phyloP scores from a whole-genome alignment of 2,797 vertebrate genomes.

The Amazonetta brasiliensis region DNA sequence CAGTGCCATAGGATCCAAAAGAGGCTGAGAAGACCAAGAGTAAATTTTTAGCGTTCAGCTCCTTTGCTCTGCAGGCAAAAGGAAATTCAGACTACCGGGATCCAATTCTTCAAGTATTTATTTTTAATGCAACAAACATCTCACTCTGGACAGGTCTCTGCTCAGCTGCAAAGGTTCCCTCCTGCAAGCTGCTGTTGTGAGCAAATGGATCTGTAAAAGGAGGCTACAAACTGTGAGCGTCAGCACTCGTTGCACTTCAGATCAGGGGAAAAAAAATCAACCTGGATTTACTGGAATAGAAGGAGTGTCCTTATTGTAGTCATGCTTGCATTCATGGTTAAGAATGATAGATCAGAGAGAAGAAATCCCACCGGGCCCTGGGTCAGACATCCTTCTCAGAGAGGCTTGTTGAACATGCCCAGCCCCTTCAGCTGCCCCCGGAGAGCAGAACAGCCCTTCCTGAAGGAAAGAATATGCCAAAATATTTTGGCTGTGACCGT shows the following conservation, averaged over 20 bases:
- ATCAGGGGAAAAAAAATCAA: not conserved
- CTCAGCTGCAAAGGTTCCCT: not conserved
- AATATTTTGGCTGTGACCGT: not conserved
- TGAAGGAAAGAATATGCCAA: not conserved
- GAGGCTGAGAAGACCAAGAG: not conserved
- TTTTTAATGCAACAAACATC: not conserved
- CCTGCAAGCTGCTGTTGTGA: no score
- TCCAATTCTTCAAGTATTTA: not conserved
- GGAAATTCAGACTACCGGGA: not conserved
- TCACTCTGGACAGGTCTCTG: not conserved
- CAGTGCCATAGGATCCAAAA: not conserved
- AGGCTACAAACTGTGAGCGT: rapidly evolving
- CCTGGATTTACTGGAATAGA: not conserved
- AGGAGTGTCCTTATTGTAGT: not conserved
- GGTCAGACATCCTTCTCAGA: not conserved
- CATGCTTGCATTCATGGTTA: not conserved
- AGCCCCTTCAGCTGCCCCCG: not conserved
- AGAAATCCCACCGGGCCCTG: not conserved
- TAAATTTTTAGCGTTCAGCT: not conserved
- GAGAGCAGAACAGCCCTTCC: not conserved
- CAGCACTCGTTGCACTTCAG: not conserved
- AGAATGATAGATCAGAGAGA: not conserved
- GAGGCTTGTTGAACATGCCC: not conserved
- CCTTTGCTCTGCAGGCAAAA: not conserved
- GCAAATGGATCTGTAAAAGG: not conserved